Evolutionary conservation across 2,113 vertebrate genomes (phyloP), one percentile per base, ranked within the genome.

Genomic region (Pygoscelis adeliae): DNA sequence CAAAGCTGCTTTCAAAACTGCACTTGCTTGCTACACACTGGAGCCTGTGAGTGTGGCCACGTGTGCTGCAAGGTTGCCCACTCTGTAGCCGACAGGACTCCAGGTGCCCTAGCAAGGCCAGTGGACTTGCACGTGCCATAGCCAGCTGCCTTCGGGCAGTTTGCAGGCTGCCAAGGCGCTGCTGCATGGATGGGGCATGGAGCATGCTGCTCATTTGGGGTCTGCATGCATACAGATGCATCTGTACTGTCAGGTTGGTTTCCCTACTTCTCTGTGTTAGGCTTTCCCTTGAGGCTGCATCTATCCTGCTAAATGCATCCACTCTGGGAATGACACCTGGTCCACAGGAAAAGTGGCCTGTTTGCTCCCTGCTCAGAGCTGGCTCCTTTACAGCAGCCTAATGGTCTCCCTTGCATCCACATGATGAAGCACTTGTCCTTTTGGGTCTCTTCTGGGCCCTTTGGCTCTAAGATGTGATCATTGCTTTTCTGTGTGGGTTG

Each of bases 21-120:
- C n/a, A 6, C 27, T 85, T 32, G 27, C 25, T 65, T 58, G 17
- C 23, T 67, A 4, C 1, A 0, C 3, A 8, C 20, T 4, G 12
- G 42, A 72, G 32, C 0, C 0, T 36, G 22, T 0, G 1, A 74
- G 8, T 5, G 23, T 27, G 36, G 71, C 34, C 3, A 0, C 1
- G 4, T 10, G 61, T 44, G 42, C 73, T 78, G 56, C 80, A 14
- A 71, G n/a, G 47, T 34, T 71, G 61, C 27, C 23, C 47, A 29
- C 50, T 58, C 38, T 56, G 42, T 50, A 44, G 55, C 26, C 8
- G 2, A 4, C 29, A 67, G 61, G 38, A 38, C 55, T 66, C 1
- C 4, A 47, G 63, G 55, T 55, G 25, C 30, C 50, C 29, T 18
- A 66, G 46, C 19, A 53, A 58, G 59, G 47, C 72, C 55, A n/a